phyloP scores from a whole-genome alignment of 2,113 vertebrate genomes.

The Tachycineta bicolor region DNA sequence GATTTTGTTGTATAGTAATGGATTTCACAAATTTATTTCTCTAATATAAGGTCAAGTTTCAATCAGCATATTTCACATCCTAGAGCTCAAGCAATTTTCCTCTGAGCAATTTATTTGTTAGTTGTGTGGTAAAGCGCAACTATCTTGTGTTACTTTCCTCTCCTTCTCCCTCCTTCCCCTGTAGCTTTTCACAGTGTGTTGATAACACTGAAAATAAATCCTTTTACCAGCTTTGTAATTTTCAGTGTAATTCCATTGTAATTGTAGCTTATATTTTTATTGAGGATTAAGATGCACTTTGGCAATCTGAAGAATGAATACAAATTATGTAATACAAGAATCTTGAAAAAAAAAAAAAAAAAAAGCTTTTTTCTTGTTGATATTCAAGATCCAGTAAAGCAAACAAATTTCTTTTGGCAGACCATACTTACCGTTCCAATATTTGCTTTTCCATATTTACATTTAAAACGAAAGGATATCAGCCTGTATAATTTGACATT shows the following conservation, averaged over 20 bases:
- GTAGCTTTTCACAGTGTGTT: background rate
- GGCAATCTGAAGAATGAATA: background rate
- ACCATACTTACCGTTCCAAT: background rate
- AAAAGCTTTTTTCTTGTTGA: accelerated
- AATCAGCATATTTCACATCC: background rate
- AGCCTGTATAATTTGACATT: background rate
- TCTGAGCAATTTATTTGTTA: background rate
- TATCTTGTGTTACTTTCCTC: background rate
- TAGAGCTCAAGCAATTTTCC: background rate
- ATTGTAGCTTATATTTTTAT: background rate
- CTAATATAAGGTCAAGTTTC: background rate
- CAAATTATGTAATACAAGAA: background rate
- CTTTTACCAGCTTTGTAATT: background rate
- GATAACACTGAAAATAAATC: background rate
- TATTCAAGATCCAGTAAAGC: background rate
- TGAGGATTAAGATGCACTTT: background rate
- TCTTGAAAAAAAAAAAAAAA: background rate
- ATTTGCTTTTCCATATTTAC: background rate
- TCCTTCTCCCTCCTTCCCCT: background rate
- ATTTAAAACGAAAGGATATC: background rate
- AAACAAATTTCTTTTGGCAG: background rate
- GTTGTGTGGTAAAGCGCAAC: background rate
- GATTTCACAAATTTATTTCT: background rate
- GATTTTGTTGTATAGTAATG: background rate
- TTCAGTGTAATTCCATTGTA: background rate